These are phyloP conservation scores for Lates japonicus DNA, from an alignment of 2,797 vertebrate species.

Conservation along the genomic window DNA sequence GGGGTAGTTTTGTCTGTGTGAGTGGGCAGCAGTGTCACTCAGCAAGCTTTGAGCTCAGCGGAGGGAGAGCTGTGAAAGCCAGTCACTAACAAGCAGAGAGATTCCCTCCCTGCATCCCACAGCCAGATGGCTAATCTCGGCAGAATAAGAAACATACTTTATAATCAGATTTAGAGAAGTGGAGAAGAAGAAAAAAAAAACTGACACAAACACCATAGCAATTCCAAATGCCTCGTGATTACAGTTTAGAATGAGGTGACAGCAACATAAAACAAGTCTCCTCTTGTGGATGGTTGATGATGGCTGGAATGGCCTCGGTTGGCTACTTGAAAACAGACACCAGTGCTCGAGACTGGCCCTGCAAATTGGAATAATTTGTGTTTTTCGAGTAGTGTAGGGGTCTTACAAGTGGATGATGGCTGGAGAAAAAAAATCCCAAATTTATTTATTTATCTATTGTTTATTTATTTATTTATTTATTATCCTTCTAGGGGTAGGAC, in stretches of 20 bases:
- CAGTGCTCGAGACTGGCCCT: constrained; percentile 64
- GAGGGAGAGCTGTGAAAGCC: constrained; percentile 81
- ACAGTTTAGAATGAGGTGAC: constrained; percentile 64
- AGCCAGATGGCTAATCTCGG: constrained; percentile 83
- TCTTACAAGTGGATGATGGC: constrained; percentile 53
- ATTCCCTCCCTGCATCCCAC: constrained; percentile 76
- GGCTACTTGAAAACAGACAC: constrained; percentile 70
- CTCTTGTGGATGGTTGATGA: constrained; percentile 71
- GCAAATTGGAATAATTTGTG: constrained; percentile 76
- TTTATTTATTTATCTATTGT: constrained; percentile 57
- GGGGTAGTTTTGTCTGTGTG: constrained; percentile 82
- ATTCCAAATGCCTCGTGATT: constrained; percentile 69
- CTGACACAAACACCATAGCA: constrained; percentile 44
- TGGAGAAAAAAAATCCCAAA: neutral
- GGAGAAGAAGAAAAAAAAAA: neutral
- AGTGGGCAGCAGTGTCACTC: constrained; percentile 85
- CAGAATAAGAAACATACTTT: constrained; percentile 77
- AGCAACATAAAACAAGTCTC: constrained; percentile 65
- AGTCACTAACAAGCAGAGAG: constrained; percentile 83
- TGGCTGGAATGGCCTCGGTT: constrained; percentile 55
- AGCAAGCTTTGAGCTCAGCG: constrained; percentile 78
- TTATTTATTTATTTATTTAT: constrained; percentile 24
- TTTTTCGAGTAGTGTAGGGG: constrained; percentile 50
- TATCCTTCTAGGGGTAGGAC: constrained; percentile 27
- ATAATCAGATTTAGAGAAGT: constrained; percentile 72